phyloP scores from a whole-genome alignment of 2,888 invertebrate species.

The Atethmia centrago region DNA sequence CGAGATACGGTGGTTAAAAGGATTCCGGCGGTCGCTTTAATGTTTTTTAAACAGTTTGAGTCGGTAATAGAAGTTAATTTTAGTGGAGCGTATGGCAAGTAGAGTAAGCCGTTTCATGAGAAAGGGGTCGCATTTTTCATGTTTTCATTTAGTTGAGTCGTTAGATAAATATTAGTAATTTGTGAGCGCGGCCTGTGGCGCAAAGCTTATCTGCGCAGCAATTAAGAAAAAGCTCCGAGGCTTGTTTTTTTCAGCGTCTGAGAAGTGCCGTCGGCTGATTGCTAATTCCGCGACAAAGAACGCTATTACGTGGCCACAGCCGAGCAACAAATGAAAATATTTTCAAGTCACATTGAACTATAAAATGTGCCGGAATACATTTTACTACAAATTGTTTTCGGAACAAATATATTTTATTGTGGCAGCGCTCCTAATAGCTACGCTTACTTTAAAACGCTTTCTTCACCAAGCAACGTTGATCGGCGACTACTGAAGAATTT shows the following conservation, averaged over 20 bases:
- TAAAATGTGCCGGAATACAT: constrained; percentile 53
- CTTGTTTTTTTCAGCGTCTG: constrained; percentile 75
- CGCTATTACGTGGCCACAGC: constrained; percentile 79
- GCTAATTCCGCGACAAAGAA: constrained; percentile 88
- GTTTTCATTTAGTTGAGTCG: constrained; percentile 80
- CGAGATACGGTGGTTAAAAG: constrained; percentile 77
- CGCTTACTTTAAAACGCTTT: not conserved
- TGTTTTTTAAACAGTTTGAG: constrained; percentile 64
- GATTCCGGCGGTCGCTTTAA: constrained; percentile 69
- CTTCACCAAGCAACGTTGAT: not conserved
- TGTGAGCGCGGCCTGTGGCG: constrained; percentile 77
- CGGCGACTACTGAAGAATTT: not conserved
- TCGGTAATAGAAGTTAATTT: constrained; percentile 70
- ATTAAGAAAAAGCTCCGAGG: constrained; percentile 84
- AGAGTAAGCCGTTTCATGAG: constrained; percentile 36
- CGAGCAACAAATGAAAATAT: constrained; percentile 80
- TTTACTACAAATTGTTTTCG: constrained; percentile 53
- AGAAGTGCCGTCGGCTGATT: constrained; percentile 80
- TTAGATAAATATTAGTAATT: constrained; percentile 85
- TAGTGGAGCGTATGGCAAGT: constrained; percentile 61
- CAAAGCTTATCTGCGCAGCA: constrained; percentile 84
- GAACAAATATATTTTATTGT: constrained; percentile 31
- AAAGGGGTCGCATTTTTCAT: constrained; percentile 71
- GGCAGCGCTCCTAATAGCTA: constrained; percentile 8
- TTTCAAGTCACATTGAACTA: constrained; percentile 66